Evolutionary conservation across 2,797 vertebrate species (phyloP).

Genomic region (Smutsia gigantea): DNA sequence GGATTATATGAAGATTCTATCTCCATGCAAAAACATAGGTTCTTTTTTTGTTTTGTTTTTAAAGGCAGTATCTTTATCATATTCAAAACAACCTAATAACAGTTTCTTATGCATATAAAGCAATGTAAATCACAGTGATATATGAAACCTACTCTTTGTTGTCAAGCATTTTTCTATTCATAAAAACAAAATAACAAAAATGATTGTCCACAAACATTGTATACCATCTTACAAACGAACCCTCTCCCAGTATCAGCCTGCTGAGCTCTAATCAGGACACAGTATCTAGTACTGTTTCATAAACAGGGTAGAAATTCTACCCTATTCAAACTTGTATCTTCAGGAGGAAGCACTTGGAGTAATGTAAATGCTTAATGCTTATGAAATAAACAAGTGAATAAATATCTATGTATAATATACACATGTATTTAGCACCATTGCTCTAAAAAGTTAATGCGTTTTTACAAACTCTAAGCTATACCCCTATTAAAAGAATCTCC

Average conservation of each 20-base stretch:
- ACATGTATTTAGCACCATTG: background rate
- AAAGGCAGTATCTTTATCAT: background rate
- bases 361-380: background rate
- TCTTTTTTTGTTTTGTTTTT: background rate
- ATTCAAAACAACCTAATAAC: background rate
- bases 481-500: background rate
- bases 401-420: background rate
- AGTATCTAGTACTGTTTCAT: background rate
- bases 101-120: background rate
- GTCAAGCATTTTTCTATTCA: background rate
- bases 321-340: background rate
- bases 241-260: background rate
- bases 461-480: background rate
- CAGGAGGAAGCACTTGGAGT: background rate
- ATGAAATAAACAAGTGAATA: background rate
- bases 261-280: background rate
- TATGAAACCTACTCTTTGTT: background rate
- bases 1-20: background rate
- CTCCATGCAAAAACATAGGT: background rate
- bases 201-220: background rate
- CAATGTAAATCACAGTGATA: background rate
- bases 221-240: background rate
- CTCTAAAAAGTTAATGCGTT: background rate
- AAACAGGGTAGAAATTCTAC: background rate
- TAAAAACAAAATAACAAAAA: constrained; percentile 20